These are phyloP conservation scores for Oenanthe melanoleuca DNA, from an alignment of 2,113 vertebrate species.

Conservation along the genomic window DNA sequence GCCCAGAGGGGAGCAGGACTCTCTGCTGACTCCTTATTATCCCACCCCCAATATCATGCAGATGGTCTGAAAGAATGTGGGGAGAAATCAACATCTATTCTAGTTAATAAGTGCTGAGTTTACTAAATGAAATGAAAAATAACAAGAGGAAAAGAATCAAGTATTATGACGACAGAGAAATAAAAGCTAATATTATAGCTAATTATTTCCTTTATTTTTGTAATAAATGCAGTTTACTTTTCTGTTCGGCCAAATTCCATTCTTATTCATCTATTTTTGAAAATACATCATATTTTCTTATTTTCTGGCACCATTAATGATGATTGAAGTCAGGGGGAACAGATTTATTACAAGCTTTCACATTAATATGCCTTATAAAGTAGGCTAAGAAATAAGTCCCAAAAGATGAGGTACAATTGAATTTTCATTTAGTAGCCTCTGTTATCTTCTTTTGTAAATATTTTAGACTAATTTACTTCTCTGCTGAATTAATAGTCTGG, in stretches of 20 bases:
- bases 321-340: background rate
- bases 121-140: background rate
- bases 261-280: conserved; percentile 10
- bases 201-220: background rate
- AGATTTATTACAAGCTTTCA: conserved; percentile 22
- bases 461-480: conserved; percentile 13
- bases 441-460: conserved; percentile 14
- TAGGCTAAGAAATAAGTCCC: background rate
- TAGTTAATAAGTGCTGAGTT: background rate
- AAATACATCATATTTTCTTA: background rate
- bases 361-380: background rate
- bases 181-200: background rate
- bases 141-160: background rate
- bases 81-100: background rate
- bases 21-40: background rate
- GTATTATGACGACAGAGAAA: background rate
- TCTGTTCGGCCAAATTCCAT: background rate
- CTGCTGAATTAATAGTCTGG: background rate
- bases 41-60: background rate
- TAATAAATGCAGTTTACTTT: background rate
- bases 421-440: conserved; percentile 3
- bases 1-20: background rate
- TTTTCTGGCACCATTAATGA: conserved; percentile 4
- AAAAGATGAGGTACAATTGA: background rate
- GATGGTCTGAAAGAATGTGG: background rate